Evolutionary conservation across 2,797 vertebrate species (phyloP).

Genomic region (Rhynchonycteris naso): DNA sequence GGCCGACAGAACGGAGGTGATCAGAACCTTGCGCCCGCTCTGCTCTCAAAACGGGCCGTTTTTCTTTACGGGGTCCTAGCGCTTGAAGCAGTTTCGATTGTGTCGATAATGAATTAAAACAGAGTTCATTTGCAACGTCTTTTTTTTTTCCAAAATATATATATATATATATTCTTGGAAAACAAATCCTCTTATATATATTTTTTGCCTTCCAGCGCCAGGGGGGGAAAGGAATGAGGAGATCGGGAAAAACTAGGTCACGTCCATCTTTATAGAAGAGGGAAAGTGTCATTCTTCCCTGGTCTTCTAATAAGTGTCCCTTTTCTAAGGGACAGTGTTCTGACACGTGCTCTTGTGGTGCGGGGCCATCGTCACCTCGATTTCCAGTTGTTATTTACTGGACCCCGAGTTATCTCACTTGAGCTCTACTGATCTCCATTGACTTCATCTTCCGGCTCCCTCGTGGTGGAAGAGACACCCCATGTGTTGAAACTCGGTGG

Average conservation of each 20-base stretch:
- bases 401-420: neutral
- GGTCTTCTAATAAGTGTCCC: neutral
- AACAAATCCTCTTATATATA: neutral
- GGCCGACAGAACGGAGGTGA: neutral
- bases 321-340: neutral
- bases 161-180: neutral
- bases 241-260: neutral
- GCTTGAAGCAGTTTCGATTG: constrained; percentile 47
- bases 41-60: constrained; percentile 48
- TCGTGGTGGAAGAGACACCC: neutral
- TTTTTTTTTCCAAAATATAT: too few relatives aligned
- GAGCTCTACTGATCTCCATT: neutral
- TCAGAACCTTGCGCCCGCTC: neutral
- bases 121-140: neutral
- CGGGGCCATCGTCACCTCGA: neutral
- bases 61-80: constrained; percentile 40
- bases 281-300: neutral
- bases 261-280: neutral
- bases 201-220: neutral
- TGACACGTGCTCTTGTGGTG: neutral
- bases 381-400: neutral
- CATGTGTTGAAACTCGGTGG: neutral
- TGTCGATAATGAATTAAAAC: constrained; percentile 73
- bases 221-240: neutral
- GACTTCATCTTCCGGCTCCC: neutral